Evolutionary conservation across 2,113 vertebrate species (phyloP).

Genomic region (Bettongia penicillata): DNA sequence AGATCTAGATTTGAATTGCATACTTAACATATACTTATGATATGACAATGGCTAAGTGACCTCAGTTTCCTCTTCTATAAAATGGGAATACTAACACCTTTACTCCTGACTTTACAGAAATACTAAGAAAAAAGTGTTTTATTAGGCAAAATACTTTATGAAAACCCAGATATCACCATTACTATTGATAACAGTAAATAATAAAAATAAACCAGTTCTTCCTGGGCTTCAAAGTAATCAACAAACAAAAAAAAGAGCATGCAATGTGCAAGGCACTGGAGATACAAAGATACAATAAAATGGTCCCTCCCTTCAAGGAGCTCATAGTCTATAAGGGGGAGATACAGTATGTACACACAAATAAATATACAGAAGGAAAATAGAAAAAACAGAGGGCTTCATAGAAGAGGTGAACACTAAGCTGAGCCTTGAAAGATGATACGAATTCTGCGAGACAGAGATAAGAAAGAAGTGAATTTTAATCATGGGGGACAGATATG

Average conservation of each 20-base stretch:
- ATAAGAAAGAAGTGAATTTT: background rate
- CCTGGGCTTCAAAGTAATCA: background rate
- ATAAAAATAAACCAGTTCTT: background rate
- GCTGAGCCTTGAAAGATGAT: background rate
- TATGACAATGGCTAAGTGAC: background rate
- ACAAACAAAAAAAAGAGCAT: background rate
- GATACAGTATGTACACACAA: background rate
- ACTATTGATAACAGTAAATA: too few species aligned
- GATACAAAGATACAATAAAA: background rate
- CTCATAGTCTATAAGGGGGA: background rate
- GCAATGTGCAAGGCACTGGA: background rate
- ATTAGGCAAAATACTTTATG: background rate
- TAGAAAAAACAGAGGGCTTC: background rate
- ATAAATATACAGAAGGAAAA: background rate
- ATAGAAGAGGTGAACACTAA: background rate
- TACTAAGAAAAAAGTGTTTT: background rate
- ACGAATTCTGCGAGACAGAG: slow-evolving; percentile 14
- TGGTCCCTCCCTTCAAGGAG: background rate
- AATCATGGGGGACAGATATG: background rate
- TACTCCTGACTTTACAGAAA: background rate
- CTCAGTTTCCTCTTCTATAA: background rate
- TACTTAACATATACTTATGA: background rate
- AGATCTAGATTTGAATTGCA: background rate
- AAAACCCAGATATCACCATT: too few species aligned
- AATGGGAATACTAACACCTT: background rate